phyloP scores from a whole-genome alignment of 2,797 vertebrate genomes.

The Diceros bicornis region DNA sequence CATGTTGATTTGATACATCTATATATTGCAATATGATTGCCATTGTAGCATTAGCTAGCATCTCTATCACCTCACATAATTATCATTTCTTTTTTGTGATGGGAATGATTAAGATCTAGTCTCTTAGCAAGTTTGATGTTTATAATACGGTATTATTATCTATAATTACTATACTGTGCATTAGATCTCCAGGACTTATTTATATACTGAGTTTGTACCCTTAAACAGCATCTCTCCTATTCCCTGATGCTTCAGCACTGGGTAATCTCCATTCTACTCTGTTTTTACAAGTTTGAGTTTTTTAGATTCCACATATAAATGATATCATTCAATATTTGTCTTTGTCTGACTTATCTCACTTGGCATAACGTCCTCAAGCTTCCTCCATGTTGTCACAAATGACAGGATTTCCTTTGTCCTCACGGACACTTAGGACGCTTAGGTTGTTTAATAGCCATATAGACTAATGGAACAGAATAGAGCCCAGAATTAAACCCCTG shows the following conservation, averaged over 20 bases:
- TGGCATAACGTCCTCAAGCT: background rate
- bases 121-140: background rate
- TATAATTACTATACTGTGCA: background rate
- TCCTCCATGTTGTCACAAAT: background rate
- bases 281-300: background rate
- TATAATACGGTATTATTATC: background rate
- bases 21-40: background rate
- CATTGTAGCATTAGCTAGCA: background rate
- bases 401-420: background rate
- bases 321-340: background rate
- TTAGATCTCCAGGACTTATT: background rate
- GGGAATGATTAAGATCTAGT: background rate
- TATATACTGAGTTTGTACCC: background rate
- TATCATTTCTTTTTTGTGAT: background rate
- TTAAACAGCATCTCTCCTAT: background rate
- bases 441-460: background rate
- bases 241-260: accelerated
- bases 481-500: background rate
- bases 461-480: background rate
- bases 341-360: background rate
- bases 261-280: background rate
- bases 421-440: background rate
- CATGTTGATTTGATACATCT: background rate
- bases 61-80: background rate
- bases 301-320: background rate